A percentile compares a stretch with the other conserved stretches of the same genome.
Conservation (phyloP, 2,113 vertebrate genomes). For the Erythrolamprus reginae region DNA sequence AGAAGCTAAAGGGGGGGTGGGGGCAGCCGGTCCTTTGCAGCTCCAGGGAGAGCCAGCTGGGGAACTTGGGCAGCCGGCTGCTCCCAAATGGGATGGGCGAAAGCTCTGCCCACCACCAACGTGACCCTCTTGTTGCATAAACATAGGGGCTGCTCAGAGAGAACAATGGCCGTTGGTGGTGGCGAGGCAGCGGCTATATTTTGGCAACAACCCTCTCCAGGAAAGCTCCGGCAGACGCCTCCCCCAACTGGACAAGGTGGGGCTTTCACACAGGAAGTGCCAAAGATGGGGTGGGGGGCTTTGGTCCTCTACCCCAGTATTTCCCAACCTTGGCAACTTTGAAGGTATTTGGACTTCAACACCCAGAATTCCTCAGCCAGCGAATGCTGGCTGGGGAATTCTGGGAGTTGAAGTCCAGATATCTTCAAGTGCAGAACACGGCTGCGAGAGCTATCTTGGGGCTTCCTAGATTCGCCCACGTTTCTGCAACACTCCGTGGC, state of each 20-base stretch:
- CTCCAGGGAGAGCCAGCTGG: neutral
- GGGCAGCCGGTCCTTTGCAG: neutral
- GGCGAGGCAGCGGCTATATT: neutral
- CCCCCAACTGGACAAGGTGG: neutral
- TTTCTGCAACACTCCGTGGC: no score
- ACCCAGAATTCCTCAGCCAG: no score
- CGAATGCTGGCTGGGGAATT: no score
- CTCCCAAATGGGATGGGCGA: fast-evolving
- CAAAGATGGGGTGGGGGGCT: neutral
- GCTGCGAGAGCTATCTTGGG: no score
- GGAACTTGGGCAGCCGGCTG: neutral
- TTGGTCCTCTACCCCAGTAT: neutral
- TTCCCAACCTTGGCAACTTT: no score
- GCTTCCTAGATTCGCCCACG: no score
- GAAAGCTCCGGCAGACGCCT: neutral
- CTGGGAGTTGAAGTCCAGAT: no score
- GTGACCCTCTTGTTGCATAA: neutral
- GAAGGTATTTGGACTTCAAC: no score
- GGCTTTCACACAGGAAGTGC: neutral
- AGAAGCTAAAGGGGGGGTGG: neutral
- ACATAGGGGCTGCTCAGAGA: neutral
- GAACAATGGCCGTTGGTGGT: neutral
- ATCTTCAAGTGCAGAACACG: no score
- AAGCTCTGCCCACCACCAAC: neutral
- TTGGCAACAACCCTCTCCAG: neutral